These are phyloP conservation scores for Mastigias papua DNA, from an alignment of 30 jellyfish, hydroid and myxozoan species.

Conservation along the genomic window DNA sequence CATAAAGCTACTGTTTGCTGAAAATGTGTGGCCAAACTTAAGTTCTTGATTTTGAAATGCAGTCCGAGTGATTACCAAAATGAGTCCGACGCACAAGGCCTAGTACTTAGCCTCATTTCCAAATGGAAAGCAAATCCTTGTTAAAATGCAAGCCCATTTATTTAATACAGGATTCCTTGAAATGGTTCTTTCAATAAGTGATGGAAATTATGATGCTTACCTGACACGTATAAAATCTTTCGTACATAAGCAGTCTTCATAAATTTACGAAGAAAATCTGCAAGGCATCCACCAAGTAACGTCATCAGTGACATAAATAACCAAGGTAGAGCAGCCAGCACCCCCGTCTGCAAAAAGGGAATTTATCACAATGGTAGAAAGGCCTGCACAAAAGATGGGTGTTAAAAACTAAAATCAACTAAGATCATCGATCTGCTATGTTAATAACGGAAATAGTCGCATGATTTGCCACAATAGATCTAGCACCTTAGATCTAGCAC, in stretches of 20 bases:
- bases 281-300: constrained; percentile 79
- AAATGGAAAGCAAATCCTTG: too few relatives aligned
- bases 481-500: too few relatives aligned
- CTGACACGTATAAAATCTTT: constrained; percentile 78
- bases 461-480: too few relatives aligned
- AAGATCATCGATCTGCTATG: background rate
- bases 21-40: too few relatives aligned
- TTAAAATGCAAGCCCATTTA: too few relatives aligned
- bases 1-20: too few relatives aligned
- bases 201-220: constrained; percentile 25
- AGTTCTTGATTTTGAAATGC: too few relatives aligned
- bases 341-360: constrained; percentile 84
- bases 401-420: background rate
- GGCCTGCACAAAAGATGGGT: background rate
- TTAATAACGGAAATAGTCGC: too few relatives aligned
- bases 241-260: constrained; percentile 80
- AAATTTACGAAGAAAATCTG: constrained; percentile 78
- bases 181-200: background rate
- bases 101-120: too few relatives aligned
- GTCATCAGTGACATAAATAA: constrained; percentile 93
- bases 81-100: too few relatives aligned
- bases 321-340: constrained; percentile 96
- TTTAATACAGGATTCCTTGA: too few relatives aligned
- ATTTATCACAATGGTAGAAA: background rate
- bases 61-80: too few relatives aligned